phyloP scores from a whole-genome alignment of 2,113 vertebrate species.

The Mesocricetus auratus region DNA sequence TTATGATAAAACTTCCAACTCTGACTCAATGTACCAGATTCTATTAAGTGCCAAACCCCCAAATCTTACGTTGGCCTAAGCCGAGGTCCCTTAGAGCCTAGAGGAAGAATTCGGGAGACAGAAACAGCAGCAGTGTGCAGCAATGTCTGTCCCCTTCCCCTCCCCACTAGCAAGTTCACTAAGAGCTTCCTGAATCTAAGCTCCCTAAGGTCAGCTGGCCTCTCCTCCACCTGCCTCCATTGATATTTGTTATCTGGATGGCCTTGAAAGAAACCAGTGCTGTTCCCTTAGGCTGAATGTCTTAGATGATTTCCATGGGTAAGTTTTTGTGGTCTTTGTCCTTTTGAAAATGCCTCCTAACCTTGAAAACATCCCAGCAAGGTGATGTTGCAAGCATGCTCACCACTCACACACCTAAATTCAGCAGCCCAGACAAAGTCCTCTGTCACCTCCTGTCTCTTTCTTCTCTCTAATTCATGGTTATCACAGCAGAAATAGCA shows the following conservation, averaged over 20 bases:
- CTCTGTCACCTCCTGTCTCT: slow-evolving; percentile 40
- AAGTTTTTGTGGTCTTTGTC: not conserved
- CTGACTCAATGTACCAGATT: not conserved
- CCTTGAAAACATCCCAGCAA: slow-evolving; percentile 51
- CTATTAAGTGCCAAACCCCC: not conserved
- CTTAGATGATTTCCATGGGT: not conserved
- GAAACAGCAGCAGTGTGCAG: not conserved
- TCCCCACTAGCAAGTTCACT: not conserved
- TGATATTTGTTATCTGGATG: not conserved
- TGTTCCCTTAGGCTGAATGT: not conserved
- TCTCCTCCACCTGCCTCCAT: not conserved
- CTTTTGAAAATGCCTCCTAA: slow-evolving; percentile 50
- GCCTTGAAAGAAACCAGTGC: not conserved
- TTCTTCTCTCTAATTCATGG: slow-evolving; percentile 70
- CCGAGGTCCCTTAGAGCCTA: not conserved
- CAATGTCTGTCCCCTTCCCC: too few relatives aligned
- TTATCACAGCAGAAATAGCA: slow-evolving; percentile 77
- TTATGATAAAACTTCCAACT: not conserved
- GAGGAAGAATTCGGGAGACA: not conserved
- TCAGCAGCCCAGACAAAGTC: slow-evolving; percentile 62
- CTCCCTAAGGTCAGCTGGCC: not conserved
- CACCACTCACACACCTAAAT: slow-evolving; percentile 65
- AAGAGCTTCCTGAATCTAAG: not conserved
- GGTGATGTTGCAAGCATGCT: not conserved
- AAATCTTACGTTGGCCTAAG: not conserved